phyloP scores from a whole-genome alignment of 2,113 vertebrate genomes.

The Zapus hudsonius region DNA sequence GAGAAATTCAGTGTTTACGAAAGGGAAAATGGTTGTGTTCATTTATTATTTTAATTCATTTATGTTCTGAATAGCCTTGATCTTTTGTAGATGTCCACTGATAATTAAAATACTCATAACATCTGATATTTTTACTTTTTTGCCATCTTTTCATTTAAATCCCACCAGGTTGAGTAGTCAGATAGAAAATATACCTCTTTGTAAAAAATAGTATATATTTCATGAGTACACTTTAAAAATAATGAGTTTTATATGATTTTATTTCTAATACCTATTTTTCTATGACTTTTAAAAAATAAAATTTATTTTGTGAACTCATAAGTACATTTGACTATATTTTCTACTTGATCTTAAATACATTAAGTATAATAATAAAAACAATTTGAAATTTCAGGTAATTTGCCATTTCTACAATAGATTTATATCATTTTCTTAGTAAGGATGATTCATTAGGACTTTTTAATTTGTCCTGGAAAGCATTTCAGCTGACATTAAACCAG shows the following conservation, averaged over 20 bases:
- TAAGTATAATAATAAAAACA: conserved; percentile 32
- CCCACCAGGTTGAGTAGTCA: background rate
- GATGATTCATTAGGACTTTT: conserved; percentile 55
- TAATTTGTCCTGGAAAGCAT: conserved; percentile 66
- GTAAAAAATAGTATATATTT: conserved; percentile 15
- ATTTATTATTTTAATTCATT: conserved; percentile 10
- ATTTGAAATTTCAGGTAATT: conserved; percentile 44
- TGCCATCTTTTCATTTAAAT: conserved; percentile 12
- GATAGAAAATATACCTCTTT: conserved; percentile 20
- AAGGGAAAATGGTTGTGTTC: background rate
- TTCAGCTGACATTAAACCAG: conserved; percentile 77
- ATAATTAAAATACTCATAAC: background rate
- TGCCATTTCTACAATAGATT: background rate
- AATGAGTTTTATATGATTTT: conserved; percentile 41
- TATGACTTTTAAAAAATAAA: conserved; percentile 29
- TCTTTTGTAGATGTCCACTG: background rate
- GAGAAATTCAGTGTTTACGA: background rate
- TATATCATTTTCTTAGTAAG: conserved; percentile 46
- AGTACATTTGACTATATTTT: conserved; percentile 41
- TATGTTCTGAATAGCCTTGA: background rate
- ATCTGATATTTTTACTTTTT: background rate
- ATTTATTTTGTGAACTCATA: conserved; percentile 8
- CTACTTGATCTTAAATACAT: conserved; percentile 15
- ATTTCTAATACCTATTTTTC: conserved; percentile 28
- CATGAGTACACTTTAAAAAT: background rate